Base-by-base conservation (phyloP, 2,113 vertebrate genomes). In the Otus sunia region DNA sequence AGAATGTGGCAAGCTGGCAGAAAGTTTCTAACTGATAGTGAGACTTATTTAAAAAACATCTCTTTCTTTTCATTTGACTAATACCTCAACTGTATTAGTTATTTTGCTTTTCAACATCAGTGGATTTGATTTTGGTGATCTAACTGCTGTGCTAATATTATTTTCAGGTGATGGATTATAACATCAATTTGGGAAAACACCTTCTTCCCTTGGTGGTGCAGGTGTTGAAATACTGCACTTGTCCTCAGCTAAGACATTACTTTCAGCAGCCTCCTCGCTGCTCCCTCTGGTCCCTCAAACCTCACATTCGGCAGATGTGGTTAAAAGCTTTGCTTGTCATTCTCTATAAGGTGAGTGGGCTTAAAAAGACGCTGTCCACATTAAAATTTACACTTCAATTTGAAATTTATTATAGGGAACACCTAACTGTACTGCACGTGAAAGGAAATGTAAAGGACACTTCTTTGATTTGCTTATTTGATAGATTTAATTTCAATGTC, bases 281-380 rank as follows among this genome's bases (percentile, higher is more conserved):
- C 88, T 99, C 99, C 60, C 98, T 99, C 41, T 99, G 99, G 99
- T 99, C 99, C 55, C 97, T 99, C 73, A 99, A 96, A 82, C 99
- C 99, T 73, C 99, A 99, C 96, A 99, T 99, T 93, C 98, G 99
- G 71, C 99, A 99, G 97, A 99, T 99, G 99, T 99, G 99, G 99
- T 98, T 99, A 92, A 99, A 99, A 96, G 98, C 99, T 49, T 97
- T 99, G 85, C 99, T 99, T 41, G 99, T 99, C 90, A 99, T 99
- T 87, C 99, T 99, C 34, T 99, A 99, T 92, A 99, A 99, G 99
- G 99, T 99, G 97, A 94, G 97, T 36, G 29, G 10, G 79, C 39
- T 27, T 39, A 12, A 68, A 43, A 79, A 68, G 41, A 45, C 3
- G 6, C 29, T 41, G 15, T 74, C 71, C 23, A 30, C 39, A 15